Conservation (phyloP, 2,888 invertebrate species). For the Agrochola lychnidis region DNA sequence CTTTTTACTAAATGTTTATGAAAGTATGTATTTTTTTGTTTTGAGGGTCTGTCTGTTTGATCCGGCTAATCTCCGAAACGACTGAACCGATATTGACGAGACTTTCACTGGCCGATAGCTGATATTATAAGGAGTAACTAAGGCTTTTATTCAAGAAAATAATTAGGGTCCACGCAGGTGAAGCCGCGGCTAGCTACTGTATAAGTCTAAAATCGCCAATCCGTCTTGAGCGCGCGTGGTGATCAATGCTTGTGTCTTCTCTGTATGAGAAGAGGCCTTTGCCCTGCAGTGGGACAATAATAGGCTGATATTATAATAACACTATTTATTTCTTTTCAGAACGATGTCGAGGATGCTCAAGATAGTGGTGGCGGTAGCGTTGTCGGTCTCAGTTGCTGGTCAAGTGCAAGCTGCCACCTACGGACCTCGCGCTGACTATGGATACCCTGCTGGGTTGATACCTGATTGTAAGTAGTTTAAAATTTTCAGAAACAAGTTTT, state of each 20-base stretch:
- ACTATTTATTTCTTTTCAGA: constrained; percentile 51
- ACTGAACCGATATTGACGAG: too few species aligned
- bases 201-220: background rate
- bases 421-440: constrained; percentile 74
- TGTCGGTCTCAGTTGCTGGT: constrained; percentile 23
- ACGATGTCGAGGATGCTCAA: constrained; percentile 45
- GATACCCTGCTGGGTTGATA: constrained; percentile 81
- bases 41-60: too few species aligned
- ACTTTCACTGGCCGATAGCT: too few species aligned
- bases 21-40: too few species aligned
- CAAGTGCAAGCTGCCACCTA: constrained; percentile 59
- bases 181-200: too few species aligned
- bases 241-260: background rate
- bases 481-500: too few species aligned
- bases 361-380: constrained; percentile 29
- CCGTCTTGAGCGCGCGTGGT: background rate
- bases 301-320: background rate
- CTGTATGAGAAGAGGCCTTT: background rate
- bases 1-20: too few species aligned
- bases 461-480: constrained; percentile 84
- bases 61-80: too few species aligned
- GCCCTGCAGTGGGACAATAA: background rate
- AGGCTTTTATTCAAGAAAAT: too few species aligned
- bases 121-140: too few species aligned
- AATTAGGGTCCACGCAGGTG: too few species aligned